A percentile compares a stretch with the other conserved stretches of the same genome.
phyloP scores from a whole-genome alignment of 2,888 invertebrate species.

The Ophion costatus region DNA sequence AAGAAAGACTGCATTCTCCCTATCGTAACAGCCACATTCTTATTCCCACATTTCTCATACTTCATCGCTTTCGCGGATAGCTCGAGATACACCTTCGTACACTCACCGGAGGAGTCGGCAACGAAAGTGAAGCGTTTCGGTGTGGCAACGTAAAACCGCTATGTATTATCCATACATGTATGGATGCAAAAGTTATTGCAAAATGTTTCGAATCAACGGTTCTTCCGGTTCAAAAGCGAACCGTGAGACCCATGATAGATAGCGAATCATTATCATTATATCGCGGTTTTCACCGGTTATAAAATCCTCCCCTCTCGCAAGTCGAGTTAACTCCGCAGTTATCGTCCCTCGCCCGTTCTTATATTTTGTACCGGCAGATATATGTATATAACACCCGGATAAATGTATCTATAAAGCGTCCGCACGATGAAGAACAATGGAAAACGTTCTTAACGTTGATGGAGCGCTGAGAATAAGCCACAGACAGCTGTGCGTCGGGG shows the following conservation, averaged over 20 bases:
- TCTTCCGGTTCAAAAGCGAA: constrained; percentile 50
- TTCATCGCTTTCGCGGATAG: constrained; percentile 34
- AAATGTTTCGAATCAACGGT: constrained; percentile 40
- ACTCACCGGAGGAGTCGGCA: constrained; percentile 23
- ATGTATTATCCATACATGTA: not conserved
- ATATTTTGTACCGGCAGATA: not conserved
- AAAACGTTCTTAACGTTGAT: constrained; percentile 64
- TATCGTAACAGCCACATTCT: constrained; percentile 30
- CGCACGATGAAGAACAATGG: constrained; percentile 63
- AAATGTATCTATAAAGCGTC: constrained; percentile 57
- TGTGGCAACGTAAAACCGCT: constrained; percentile 1
- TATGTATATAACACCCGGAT: constrained; percentile 28
- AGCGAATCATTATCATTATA: constrained; percentile 46
- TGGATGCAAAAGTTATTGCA: constrained; percentile 21
- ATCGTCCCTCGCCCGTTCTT: constrained; percentile 35
- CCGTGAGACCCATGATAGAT: constrained; percentile 51
- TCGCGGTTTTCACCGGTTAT: constrained; percentile 49
- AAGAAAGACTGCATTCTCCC: not conserved
- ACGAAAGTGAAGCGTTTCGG: constrained; percentile 44
- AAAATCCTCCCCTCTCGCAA: constrained; percentile 29
- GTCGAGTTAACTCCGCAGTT: constrained; percentile 46
- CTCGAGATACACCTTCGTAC: constrained; percentile 17
- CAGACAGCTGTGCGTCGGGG: constrained; percentile 49
- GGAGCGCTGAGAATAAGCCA: constrained; percentile 62
- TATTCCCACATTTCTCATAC: constrained; percentile 39